Base-by-base conservation (phyloP, 2,113 vertebrate species). In the Amphiprion ocellaris region DNA sequence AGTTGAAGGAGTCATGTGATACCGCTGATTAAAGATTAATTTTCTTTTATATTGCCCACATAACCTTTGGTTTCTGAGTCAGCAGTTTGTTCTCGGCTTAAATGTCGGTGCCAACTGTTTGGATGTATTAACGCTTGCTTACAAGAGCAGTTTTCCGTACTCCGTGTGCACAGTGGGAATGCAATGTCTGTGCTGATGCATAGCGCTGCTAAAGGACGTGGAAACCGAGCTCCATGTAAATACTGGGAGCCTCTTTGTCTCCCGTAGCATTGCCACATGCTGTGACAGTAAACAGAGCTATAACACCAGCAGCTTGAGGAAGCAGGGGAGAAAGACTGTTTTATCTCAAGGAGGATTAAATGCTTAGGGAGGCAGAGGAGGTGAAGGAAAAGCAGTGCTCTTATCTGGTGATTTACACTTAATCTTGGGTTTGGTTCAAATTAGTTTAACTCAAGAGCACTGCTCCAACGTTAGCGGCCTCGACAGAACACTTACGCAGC, bases 281-380 rank as follows among this genome's bases (percentile, higher is more conserved):
- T 16, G 11, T 5, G 26, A 56, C 11, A 0, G 11, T 12, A 17
- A 47, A 28, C 33, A 21, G 59, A 69, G 53, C 41, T 26, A 47
- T 3, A 21, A 21, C n/a, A 50, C 46, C 17, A 39, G 73, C 61
- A 55, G 52, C 58, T 54, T 62, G 63, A 56, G 23, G 49, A 75
- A 55, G 65, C 60, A 50, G 53, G 28, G 47, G 44, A 46, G 14
- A 61, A 70, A 73, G 49, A 59, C 55, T 30, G 44, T 71, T 74
- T 82, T 68, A 84, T 54, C n/a, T 81, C 53, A 33, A 65, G 62
- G 21, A 82, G 74, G 77, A 86, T 87, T 89, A 74, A 82, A 72
- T 77, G 41, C 79, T 86, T 72, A 69, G 55, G 50, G 64, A 74
- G 66, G 62, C n/a, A 17, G 59, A 50, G n/a, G 49, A 58, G 59